Evolutionary conservation across 2,113 vertebrate species (phyloP), one percentile per base, ranked within the genome.

Genomic region (Pteruthius melanotis): DNA sequence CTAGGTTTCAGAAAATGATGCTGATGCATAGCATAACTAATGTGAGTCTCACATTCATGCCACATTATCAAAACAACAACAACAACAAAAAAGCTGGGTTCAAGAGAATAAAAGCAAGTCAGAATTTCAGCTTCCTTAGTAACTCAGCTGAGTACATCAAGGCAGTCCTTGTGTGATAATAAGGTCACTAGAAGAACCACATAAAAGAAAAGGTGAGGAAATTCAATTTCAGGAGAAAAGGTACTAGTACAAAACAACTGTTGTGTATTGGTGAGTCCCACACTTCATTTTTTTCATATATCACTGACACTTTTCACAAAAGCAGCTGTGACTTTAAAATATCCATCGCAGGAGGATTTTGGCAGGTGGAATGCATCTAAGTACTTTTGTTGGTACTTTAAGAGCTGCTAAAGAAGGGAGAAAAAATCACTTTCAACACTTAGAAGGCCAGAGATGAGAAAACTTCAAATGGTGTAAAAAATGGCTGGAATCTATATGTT

Each of bases 401-500:
- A 76, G 42, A 87, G 4, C 27, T 88, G 23, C 9, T 83, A 68
- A 90, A 72, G 31, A 26, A 69, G 40, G 9, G 9, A 56, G 63
- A 56, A 53, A 64, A 64, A 44, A 10, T 39, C 4, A 24, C 11
- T 85, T 92, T 52, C n/a, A 86, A 69, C 10, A 56, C 15, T 27
- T 71, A 40, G 45, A 79, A 90, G 15, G 31, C 13, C 37, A 83
- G 30, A 39, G 52, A 60, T 47, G 13, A 66, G 15, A 79, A 7
- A 75, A 64, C 10, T 75, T 82, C 18, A 88, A 79, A 64, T 33
- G 6, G 6, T 49, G 3, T 27, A 77, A 83, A 75, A 44, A 56
- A 44, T 1, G 1, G 7, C 37, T 60, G 22, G 9, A 56, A 40
- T 63, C 4, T n/a, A 4, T 18, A 28, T 20, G 4, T 30, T 23